A percentile compares a stretch with the other conserved stretches of the same genome.
Conservation (phyloP, 2,888 invertebrate species). For the Monoplex corrugatus region DNA sequence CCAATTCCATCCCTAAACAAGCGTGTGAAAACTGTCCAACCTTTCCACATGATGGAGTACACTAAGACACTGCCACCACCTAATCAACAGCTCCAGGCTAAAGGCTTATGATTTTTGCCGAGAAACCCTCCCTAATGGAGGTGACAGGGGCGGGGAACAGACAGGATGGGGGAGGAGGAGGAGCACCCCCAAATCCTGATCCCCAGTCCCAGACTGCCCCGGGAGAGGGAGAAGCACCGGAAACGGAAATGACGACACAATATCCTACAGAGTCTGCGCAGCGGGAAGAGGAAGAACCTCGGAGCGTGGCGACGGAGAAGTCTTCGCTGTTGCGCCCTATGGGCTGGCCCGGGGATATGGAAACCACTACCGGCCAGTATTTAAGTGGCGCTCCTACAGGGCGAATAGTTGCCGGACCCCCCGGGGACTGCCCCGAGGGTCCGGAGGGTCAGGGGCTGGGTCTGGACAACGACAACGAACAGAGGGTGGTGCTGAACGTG, state of each 20-base stretch:
- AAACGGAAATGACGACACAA: not conserved
- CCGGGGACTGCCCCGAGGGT: slow-evolving; percentile 25
- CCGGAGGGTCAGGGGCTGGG: slow-evolving; percentile 39
- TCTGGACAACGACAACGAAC: slow-evolving; percentile 62
- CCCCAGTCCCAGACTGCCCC: not conserved
- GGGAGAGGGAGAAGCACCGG: not conserved
- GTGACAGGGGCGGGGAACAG: not conserved
- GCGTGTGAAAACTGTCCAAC: no score
- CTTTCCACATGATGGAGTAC: no score
- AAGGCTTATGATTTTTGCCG: not conserved
- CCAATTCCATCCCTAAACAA: no score
- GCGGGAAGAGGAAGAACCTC: not conserved
- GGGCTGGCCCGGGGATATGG: slow-evolving; percentile 31
- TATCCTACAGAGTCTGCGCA: not conserved
- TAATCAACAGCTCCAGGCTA: no score
- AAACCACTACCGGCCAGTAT: not conserved
- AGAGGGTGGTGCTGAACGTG: slow-evolving; percentile 77
- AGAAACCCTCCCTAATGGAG: not conserved
- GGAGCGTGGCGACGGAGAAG: not conserved
- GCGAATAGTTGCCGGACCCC: not conserved
- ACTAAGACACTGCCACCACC: no score
- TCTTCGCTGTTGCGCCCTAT: slow-evolving; percentile 2
- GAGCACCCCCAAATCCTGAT: not conserved
- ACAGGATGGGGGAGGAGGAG: not conserved
- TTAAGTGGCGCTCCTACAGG: not conserved